A percentile compares a stretch with the other conserved stretches of the same genome.
These are phyloP conservation scores for Drosophila bipectinata DNA, from an alignment of 1,140 invertebrate genomes.

Conservation along the genomic window DNA sequence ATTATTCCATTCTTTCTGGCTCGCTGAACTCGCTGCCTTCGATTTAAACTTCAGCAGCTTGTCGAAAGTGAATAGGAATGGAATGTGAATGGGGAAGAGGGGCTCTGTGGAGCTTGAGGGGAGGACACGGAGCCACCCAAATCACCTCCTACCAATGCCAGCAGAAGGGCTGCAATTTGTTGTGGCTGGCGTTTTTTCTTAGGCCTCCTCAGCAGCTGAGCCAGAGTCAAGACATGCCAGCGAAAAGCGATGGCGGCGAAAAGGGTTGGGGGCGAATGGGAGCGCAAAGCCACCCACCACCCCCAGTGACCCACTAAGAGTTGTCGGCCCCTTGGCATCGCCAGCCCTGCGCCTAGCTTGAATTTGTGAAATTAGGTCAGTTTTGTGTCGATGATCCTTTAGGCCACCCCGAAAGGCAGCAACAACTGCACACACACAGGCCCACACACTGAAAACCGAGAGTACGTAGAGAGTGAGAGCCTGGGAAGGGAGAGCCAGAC, in stretches of 20 bases:
- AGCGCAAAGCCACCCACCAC: constrained; percentile 32
- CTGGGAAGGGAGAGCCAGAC: constrained; percentile 28
- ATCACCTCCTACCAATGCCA: constrained; percentile 41
- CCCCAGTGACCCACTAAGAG: constrained; percentile 71
- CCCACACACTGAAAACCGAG: constrained; percentile 8
- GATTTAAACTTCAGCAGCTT: constrained; percentile 51
- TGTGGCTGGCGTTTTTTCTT: constrained; percentile 47
- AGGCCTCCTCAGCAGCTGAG: constrained; percentile 50
- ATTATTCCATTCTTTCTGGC: background rate
- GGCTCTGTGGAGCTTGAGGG: background rate
- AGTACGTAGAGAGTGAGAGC: constrained; percentile 40
- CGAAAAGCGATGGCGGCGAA: background rate
- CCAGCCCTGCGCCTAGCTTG: constrained; percentile 73
- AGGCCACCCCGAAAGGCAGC: constrained; percentile 56
- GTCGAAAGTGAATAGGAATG: constrained; percentile 47
- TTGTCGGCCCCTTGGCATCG: constrained; percentile 47
- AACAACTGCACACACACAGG: constrained; percentile 40
- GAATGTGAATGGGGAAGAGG: constrained; percentile 24
- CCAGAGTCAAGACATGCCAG: constrained; percentile 45
- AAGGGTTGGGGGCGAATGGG: background rate
- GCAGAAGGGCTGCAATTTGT: constrained; percentile 68
- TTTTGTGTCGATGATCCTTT: constrained; percentile 84
- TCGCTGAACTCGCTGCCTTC: constrained; percentile 35
- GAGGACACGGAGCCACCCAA: background rate
- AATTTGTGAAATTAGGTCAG: constrained; percentile 84